Conservation (phyloP, 92 coral and sea anemone species). For the Micromussa lordhowensis region DNA sequence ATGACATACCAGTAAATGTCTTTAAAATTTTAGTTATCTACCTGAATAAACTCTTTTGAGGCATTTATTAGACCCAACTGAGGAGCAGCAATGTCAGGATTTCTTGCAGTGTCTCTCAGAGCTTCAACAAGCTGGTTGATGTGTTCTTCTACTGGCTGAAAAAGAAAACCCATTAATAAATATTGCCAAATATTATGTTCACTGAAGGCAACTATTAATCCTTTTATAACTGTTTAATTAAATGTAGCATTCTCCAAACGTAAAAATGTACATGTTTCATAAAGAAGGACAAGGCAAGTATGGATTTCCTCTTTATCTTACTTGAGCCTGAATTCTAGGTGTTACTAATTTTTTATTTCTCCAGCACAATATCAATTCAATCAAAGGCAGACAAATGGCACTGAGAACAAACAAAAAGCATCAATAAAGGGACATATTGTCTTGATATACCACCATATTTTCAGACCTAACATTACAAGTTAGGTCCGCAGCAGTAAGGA, state of each 20-base stretch:
- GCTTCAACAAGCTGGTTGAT: conserved; percentile 82
- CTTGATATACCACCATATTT: background rate
- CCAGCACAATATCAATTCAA: background rate
- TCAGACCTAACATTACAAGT: background rate
- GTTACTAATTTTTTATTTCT: background rate
- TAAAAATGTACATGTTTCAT: no score
- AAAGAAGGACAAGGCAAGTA: no score
- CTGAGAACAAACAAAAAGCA: background rate
- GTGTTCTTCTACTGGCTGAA: conserved; percentile 91
- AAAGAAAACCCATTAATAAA: background rate
- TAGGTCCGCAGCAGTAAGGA: background rate
- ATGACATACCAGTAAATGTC: background rate
- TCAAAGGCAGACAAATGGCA: background rate
- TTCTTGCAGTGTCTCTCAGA: conserved; percentile 80
- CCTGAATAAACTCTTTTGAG: conserved; percentile 89
- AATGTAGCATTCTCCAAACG: no score
- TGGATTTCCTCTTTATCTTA: no score
- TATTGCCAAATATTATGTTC: background rate
- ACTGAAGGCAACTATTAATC: background rate
- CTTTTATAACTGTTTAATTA: no score
- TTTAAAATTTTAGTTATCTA: conserved; percentile 17
- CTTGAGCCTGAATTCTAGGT: background rate
- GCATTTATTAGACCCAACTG: conserved; percentile 84
- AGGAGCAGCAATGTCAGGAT: conserved; percentile 87
- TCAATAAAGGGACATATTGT: background rate